These are phyloP conservation scores for Paraplagusia blochii DNA, from an alignment of 2,113 vertebrate species.

Conservation along the genomic window DNA sequence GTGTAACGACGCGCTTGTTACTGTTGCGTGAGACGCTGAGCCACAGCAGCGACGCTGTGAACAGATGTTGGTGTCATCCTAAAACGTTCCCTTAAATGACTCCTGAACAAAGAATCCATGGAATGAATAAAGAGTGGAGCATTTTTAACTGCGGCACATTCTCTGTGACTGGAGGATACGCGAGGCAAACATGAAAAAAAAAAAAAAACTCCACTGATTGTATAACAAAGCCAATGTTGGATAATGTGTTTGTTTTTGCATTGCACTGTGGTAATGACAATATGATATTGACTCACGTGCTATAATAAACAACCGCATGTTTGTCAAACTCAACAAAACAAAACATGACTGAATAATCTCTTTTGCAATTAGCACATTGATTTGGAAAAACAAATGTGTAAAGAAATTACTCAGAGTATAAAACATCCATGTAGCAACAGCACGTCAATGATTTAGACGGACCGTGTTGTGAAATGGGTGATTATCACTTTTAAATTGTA, in stretches of 20 bases:
- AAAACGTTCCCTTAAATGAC: constrained; percentile 38
- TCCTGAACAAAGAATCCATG: constrained; percentile 37
- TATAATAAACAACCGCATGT: background rate
- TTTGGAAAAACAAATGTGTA: too few species aligned
- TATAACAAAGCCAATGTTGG: background rate
- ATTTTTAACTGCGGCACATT: background rate
- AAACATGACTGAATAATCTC: too few species aligned
- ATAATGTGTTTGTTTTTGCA: background rate
- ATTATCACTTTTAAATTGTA: too few species aligned
- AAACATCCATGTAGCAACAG: too few species aligned
- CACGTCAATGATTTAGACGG: too few species aligned
- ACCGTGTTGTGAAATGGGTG: too few species aligned
- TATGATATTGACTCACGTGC: background rate
- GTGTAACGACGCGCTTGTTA: constrained; percentile 55
- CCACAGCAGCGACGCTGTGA: constrained; percentile 24
- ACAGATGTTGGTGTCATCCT: constrained; percentile 58
- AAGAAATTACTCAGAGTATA: too few species aligned
- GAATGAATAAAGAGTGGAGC: constrained; percentile 25
- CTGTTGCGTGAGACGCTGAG: constrained; percentile 39
- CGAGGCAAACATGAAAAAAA: background rate
- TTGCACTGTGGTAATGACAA: background rate
- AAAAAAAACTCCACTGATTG: background rate
- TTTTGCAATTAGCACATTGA: too few species aligned
- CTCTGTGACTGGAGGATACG: constrained; percentile 10
- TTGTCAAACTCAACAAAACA: background rate